Evolutionary conservation across 1,140 invertebrate genomes (phyloP).

Genomic region (Scaptomyza graminum): DNA sequence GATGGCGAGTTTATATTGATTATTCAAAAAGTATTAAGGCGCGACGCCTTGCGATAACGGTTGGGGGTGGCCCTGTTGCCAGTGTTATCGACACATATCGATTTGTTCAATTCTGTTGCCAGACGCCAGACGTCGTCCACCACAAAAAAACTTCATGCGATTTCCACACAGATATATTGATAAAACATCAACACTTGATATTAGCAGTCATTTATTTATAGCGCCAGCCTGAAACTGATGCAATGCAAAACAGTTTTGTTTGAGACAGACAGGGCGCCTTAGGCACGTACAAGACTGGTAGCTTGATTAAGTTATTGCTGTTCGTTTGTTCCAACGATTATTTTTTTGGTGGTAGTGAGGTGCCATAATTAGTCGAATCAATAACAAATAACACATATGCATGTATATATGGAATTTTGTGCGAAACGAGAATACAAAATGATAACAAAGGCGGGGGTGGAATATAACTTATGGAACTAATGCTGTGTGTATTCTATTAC

Average conservation of each 20-base stretch:
- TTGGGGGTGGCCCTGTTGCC: too few relatives aligned
- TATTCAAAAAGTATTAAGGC: background rate
- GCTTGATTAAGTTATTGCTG: too few relatives aligned
- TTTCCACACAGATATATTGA: conserved; percentile 18
- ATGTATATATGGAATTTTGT: background rate
- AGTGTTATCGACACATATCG: too few relatives aligned
- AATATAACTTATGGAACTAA: conserved; percentile 25
- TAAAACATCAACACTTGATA: conserved; percentile 22
- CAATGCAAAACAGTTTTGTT: conserved; percentile 16
- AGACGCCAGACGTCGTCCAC: too few relatives aligned
- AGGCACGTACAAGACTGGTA: too few relatives aligned
- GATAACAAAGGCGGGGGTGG: conserved; percentile 13
- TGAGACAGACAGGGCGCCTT: background rate
- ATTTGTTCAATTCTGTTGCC: too few relatives aligned
- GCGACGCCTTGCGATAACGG: background rate
- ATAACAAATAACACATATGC: conserved; percentile 29
- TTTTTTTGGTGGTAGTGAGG: background rate
- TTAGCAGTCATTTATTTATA: background rate
- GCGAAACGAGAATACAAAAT: conserved; percentile 17
- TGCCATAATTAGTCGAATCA: conserved; percentile 9
- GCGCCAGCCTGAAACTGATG: conserved; percentile 15
- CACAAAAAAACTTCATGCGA: background rate
- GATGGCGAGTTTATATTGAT: background rate
- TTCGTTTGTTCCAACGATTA: too few relatives aligned
- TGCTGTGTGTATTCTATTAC: conserved; percentile 29